Percentiles rank a stretch among this genome's conserved stretches.
These are phyloP conservation scores for Fukomys damarensis DNA, from an alignment of 2,113 vertebrate genomes.

Conservation along the genomic window DNA sequence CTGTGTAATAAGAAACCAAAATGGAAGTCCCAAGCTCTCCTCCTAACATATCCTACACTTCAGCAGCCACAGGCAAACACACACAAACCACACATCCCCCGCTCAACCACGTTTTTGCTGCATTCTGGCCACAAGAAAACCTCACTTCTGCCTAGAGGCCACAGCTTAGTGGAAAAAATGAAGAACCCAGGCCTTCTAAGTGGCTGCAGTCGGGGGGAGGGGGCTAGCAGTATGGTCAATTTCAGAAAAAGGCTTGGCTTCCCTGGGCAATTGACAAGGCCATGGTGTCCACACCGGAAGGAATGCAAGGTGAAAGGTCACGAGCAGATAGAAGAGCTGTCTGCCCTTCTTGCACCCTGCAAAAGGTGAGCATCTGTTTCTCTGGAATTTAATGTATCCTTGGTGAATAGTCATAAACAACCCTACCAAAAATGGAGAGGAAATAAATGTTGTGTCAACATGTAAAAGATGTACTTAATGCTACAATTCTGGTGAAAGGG, in stretches of 20 bases:
- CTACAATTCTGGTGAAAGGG: neutral
- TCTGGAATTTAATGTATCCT: neutral
- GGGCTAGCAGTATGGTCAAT: conserved; percentile 29
- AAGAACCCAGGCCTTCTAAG: conserved; percentile 63
- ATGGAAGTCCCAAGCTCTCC: conserved; percentile 62
- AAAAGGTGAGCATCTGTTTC: neutral
- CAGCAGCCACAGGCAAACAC: neutral
- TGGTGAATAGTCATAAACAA: neutral
- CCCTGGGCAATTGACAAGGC: neutral
- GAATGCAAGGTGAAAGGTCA: neutral
- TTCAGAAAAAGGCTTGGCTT: conserved; percentile 52
- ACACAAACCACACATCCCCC: conserved; percentile 15
- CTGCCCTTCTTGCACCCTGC: neutral
- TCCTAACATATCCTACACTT: conserved; percentile 2
- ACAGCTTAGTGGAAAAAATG: conserved; percentile 44
- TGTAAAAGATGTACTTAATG: neutral
- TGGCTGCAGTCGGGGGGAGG: conserved; percentile 32
- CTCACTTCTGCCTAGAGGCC: conserved; percentile 56
- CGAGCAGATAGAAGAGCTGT: neutral
- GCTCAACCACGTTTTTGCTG: conserved; percentile 57
- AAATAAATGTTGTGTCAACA: neutral
- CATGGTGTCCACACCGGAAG: neutral
- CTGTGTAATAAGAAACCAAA: conserved; percentile 72
- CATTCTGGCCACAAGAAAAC: conserved; percentile 31
- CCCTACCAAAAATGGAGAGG: neutral